Base-by-base conservation (phyloP, 1,140 invertebrate genomes). In the Aphis gossypii region DNA sequence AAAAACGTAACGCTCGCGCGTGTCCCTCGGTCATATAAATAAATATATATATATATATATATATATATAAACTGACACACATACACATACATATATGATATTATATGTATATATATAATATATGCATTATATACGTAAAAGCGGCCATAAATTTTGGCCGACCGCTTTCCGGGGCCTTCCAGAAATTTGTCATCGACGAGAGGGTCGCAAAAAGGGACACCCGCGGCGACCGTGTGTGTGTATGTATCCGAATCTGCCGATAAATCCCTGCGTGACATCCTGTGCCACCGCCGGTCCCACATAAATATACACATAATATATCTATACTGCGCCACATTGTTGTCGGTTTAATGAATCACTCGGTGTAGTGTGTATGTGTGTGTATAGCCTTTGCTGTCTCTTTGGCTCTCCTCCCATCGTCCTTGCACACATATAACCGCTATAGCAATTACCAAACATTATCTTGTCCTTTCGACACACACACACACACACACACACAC, bases 151-250 rank as follows among this genome's bases (percentile, higher is more conserved):
- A 93, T 93, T 93, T 93, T 56, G 68, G 82, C 82, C 90, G 90
- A 54, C 82, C 76, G 92, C 82, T 82, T 86, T 86, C 92, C 92
- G 92, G 92, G 48, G 25, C n/a, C 76, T 41, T 93, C 44, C 35
- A 93, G 92, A 93, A 93, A 93, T 93, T 93, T 93, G 92, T 93
- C 92, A 93, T 93, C 92, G 92, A 41, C 76, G 54, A 82, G 92
- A 92, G 91, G 82, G 90, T 92, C 56, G 91, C 91, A 30, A 82
- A 82, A 83, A 93, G 82, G 92, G 92, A 93, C 92, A 83, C 92
- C 92, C 92, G 92, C 92, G 48, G 92, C 14, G 92, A 38, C 48
- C 41, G 60, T 11, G 44, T n/a, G 25, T 35, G 90, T 48, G 56
- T 48, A 6, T 35, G 30, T 82, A 92, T 92, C 68, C 60, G 44